phyloP scores from a whole-genome alignment of 1,140 invertebrate genomes.

The Drosophila arawakana region DNA sequence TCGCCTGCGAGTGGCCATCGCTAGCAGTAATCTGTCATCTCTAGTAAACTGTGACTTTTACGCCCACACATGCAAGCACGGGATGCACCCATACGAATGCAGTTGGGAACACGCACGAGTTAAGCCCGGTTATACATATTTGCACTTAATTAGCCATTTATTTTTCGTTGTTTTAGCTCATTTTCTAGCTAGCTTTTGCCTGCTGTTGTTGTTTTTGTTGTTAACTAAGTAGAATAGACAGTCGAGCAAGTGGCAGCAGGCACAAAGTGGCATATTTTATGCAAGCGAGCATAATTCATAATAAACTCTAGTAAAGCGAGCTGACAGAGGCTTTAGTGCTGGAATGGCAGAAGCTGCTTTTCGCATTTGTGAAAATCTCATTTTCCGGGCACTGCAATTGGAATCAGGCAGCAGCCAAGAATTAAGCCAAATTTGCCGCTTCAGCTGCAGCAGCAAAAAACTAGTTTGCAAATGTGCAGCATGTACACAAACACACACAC shows the following conservation, averaged over 20 bases:
- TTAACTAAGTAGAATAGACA: conserved; percentile 35
- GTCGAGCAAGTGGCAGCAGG: conserved; percentile 24
- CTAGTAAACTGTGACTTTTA: conserved; percentile 42
- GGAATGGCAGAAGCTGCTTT: conserved; percentile 41
- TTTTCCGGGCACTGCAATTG: conserved; percentile 47
- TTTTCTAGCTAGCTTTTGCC: conserved; percentile 19
- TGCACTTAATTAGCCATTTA: conserved; percentile 76
- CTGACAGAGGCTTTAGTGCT: conserved; percentile 55
- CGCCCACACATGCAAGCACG: conserved; percentile 58
- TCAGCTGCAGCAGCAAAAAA: conserved; percentile 66
- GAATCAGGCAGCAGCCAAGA: conserved; percentile 53
- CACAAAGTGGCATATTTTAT: conserved; percentile 66
- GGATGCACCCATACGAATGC: conserved; percentile 29
- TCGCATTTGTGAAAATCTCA: conserved; percentile 54
- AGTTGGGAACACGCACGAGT: conserved; percentile 51
- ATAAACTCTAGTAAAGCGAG: conserved; percentile 48
- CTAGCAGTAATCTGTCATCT: conserved; percentile 45
- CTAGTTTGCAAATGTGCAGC: conserved; percentile 71
- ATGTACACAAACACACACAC: conserved; percentile 28
- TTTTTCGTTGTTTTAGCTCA: conserved; percentile 43
- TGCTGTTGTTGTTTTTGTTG: conserved; percentile 26
- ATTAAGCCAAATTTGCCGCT: conserved; percentile 81
- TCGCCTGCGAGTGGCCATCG: conserved; percentile 20
- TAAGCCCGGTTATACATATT: conserved; percentile 72
- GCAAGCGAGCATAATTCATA: conserved; percentile 76